Evolutionary conservation across 2,888 invertebrate genomes (phyloP).

Genomic region (Acronicta psi): DNA sequence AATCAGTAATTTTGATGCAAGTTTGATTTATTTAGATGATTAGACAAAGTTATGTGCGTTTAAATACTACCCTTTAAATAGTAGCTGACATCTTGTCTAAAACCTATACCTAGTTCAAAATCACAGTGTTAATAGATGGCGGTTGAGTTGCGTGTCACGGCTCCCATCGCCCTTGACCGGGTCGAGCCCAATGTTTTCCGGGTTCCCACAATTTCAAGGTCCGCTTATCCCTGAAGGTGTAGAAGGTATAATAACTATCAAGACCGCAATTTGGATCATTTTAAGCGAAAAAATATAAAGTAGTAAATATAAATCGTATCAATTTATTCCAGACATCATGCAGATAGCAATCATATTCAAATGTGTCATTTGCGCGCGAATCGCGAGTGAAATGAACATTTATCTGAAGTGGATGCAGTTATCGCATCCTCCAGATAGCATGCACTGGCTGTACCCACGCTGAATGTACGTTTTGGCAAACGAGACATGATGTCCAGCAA

Average conservation of each 20-base stretch:
- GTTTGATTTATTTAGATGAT: too few species aligned
- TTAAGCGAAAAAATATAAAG: too few species aligned
- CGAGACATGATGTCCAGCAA: too few species aligned
- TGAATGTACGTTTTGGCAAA: conserved; percentile 28
- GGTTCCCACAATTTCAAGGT: conserved; percentile 20
- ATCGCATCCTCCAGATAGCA: conserved; percentile 44
- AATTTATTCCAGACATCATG: not conserved
- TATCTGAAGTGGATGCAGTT: conserved; percentile 44
- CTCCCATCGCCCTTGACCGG: conserved; percentile 36
- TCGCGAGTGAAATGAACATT: conserved; percentile 39
- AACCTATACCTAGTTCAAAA: too few species aligned
- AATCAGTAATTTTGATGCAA: too few species aligned
- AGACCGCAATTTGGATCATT: too few species aligned
- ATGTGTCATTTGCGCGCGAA: conserved; percentile 7
- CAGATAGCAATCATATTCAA: conserved; percentile 14
- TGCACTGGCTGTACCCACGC: conserved; percentile 8
- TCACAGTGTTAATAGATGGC: not conserved
- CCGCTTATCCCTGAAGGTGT: conserved; percentile 14
- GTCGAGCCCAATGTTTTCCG: conserved; percentile 32
- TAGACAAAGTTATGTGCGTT: not conserved
- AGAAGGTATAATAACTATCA: too few species aligned
- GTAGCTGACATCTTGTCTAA: too few species aligned
- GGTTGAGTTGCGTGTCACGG: conserved; percentile 6
- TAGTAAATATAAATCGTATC: not conserved
- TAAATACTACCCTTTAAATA: too few species aligned